Conservation (phyloP, 1,140 invertebrate species). For the Zaprionus capensis region DNA sequence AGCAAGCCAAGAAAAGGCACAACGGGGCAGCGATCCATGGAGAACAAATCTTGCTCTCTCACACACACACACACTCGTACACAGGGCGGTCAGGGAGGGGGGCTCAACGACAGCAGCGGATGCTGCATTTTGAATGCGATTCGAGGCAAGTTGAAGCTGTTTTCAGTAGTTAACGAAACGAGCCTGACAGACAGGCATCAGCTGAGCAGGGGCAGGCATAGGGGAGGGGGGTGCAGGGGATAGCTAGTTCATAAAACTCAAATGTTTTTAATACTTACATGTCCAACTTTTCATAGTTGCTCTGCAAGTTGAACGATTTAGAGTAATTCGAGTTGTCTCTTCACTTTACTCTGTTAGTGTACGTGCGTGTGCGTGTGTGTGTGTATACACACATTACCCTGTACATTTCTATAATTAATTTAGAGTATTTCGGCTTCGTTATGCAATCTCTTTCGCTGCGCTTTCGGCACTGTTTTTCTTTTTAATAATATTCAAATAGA, state of each 20-base stretch:
- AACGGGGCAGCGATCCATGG: neutral
- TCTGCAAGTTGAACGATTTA: neutral
- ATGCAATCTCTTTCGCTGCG: neutral
- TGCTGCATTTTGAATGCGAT: neutral
- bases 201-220: neutral
- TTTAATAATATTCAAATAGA: constrained; percentile 67
- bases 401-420: neutral
- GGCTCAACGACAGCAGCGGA: neutral
- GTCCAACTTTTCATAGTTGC: neutral
- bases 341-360: neutral
- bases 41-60: neutral
- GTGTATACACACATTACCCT: neutral
- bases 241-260: neutral
- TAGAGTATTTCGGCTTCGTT: constrained; percentile 6
- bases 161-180: neutral
- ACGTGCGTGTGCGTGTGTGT: neutral
- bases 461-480: constrained; percentile 12
- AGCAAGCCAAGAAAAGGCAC: neutral
- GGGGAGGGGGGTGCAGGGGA: neutral
- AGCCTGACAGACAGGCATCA: neutral
- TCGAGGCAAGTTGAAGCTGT: neutral
- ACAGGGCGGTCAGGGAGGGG: neutral
- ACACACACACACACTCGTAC: neutral
- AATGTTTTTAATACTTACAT: constrained; percentile 3
- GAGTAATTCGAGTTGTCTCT: neutral